Conservation (phyloP, 2,113 vertebrate genomes). For the Nestor notabilis region DNA sequence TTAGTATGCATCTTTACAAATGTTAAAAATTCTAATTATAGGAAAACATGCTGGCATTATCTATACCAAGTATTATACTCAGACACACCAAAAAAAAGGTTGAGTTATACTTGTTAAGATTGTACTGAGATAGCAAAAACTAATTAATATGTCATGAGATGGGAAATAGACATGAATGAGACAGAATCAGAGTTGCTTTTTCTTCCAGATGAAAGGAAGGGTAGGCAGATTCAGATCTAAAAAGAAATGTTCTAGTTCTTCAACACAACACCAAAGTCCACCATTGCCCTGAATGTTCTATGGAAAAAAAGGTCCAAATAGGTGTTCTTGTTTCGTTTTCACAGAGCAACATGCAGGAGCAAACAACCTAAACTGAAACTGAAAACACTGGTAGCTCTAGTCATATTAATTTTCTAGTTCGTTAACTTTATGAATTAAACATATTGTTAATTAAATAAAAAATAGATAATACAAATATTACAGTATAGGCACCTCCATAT, state of each 20-base stretch:
- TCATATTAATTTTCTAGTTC: neutral
- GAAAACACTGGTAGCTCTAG: neutral
- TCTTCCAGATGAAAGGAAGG: neutral
- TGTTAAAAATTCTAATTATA: neutral
- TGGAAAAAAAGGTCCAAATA: neutral
- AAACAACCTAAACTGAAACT: neutral
- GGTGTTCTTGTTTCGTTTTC: neutral
- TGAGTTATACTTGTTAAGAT: neutral
- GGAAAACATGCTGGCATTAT: neutral
- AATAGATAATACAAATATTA: neutral
- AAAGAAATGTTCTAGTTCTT: neutral
- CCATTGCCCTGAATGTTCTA: neutral
- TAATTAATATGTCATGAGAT: neutral
- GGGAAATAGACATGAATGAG: neutral
- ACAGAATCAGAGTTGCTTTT: neutral
- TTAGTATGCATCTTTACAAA: neutral
- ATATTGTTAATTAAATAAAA: neutral
- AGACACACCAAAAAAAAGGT: neutral
- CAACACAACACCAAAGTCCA: neutral
- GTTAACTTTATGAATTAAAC: neutral
- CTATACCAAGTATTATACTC: neutral
- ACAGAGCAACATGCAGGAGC: neutral
- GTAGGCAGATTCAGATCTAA: neutral
- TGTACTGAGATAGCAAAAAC: neutral
- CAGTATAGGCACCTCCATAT: neutral